A percentile compares a stretch with the other conserved stretches of the same genome.
These are phyloP conservation scores for Netelia melanura DNA, from an alignment of 2,888 invertebrate species.

Conservation along the genomic window DNA sequence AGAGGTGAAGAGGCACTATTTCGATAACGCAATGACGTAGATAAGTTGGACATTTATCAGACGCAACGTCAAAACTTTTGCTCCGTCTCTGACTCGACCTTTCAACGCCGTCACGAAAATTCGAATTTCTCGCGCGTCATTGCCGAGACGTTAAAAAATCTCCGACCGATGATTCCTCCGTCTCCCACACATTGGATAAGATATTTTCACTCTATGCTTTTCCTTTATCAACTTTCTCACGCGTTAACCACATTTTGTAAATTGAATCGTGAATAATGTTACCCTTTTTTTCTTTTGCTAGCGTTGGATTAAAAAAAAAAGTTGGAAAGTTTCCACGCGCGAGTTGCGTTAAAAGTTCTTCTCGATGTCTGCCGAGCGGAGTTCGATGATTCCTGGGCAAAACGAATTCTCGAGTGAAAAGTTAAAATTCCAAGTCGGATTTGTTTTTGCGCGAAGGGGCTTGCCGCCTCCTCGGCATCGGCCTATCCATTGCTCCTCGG, in stretches of 20 bases:
- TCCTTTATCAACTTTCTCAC: slow-evolving; percentile 56
- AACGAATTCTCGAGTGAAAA: slow-evolving; percentile 74
- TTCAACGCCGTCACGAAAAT: slow-evolving; percentile 2
- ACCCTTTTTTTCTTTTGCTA: slow-evolving; percentile 52
- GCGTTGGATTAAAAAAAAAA: slow-evolving; percentile 50
- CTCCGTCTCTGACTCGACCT: slow-evolving; percentile 41
- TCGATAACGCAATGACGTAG: slow-evolving; percentile 22
- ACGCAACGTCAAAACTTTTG: slow-evolving; percentile 55
- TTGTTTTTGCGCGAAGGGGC: slow-evolving; percentile 73
- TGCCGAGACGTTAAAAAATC: neutral
- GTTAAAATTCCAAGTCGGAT: slow-evolving; percentile 80
- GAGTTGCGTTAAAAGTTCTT: slow-evolving; percentile 64
- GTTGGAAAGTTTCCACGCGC: slow-evolving; percentile 18
- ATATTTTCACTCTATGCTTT: slow-evolving; percentile 42
- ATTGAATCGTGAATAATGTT: slow-evolving; percentile 75
- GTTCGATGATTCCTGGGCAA: slow-evolving; percentile 54
- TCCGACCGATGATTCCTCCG: neutral
- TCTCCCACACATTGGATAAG: neutral
- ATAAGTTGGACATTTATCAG: slow-evolving; percentile 62
- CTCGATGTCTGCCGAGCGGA: slow-evolving; percentile 57
- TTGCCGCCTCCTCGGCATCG: slow-evolving; percentile 12
- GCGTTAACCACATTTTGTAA: slow-evolving; percentile 68
- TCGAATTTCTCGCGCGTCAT: neutral
- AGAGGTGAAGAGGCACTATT: slow-evolving; percentile 6
- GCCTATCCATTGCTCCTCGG: slow-evolving; percentile 48